Evolutionary conservation across 2,888 invertebrate genomes (phyloP), one percentile per base, ranked within the genome.

Genomic region (Microctonus aethiopoides): DNA sequence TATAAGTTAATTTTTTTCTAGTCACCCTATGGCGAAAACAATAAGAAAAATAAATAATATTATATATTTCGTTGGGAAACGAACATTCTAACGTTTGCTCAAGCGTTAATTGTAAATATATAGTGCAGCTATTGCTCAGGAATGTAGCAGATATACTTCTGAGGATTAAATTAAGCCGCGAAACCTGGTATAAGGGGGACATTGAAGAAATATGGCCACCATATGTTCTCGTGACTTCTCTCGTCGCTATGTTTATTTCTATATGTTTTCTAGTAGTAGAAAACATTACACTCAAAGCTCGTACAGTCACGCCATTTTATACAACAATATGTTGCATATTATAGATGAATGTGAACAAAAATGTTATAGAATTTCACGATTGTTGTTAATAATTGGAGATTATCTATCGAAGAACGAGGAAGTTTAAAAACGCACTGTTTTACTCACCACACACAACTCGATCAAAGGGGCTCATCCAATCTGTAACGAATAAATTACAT

Each of bases 401-500:
- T 46, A 16, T 0, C 2, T 61, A 59, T 70, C 65, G 69, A 70
- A 70, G 65, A 70, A 70, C 60, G 65, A 65, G 69, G 65, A 65
- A 69, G 56, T 51, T 24, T 22, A 16, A 52, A 24, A 26, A 41
- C 54, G 29, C 10, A 54, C 36, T 51, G 13, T 72, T 71, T 66
- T 94, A 95, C 94, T 95, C 94, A 92, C 95, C 95, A 91, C 95
- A 95, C 89, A 95, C 95, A 89, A 95, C 95, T 89, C 95, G 92
- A 90, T 95, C 95, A 89, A 95, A 95, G 87, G 95, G 95, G 90
- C 94, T 95, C 94, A 95, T 95, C 95, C 95, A 95, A 91, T 95
- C 95, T 95, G 92, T 87, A 92, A 93, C n/a, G n/a, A 88, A 89
- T 89, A 81, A 77, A 75, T 71, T 68, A 68, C 69, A 75, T 68